These are phyloP conservation scores for Artibeus lituratus DNA, from an alignment of 2,797 vertebrate genomes.

Conservation along the genomic window DNA sequence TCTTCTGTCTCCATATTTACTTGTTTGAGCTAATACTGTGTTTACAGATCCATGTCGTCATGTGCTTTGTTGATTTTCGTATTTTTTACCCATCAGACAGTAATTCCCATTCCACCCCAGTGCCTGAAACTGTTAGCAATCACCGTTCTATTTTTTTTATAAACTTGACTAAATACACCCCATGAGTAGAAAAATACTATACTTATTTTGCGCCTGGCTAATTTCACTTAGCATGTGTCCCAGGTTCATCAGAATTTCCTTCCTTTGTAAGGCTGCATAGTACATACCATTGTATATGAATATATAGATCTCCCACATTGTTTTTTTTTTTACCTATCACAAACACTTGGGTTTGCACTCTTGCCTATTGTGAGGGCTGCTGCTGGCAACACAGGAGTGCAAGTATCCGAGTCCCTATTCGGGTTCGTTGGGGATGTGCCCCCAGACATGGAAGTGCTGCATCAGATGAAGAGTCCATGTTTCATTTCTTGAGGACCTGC, in stretches of 20 bases:
- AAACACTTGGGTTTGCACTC: background rate
- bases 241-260: background rate
- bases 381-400: background rate
- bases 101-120: background rate
- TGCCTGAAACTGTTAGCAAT: background rate
- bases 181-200: background rate
- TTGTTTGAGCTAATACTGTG: background rate
- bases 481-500: background rate
- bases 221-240: background rate
- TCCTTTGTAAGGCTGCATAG: background rate
- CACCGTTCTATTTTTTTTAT: background rate
- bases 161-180: background rate
- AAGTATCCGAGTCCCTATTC: background rate
- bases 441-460: background rate
- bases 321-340: background rate
- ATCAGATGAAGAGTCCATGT: background rate
- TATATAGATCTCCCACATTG: background rate
- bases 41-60: background rate
- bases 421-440: background rate
- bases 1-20: too few relatives aligned
- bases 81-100: background rate
- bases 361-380: background rate
- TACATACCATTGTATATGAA: background rate
- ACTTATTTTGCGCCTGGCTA: background rate
- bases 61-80: background rate